Evolutionary conservation across 2,797 vertebrate species (phyloP).

Genomic region (Artibeus lituratus): DNA sequence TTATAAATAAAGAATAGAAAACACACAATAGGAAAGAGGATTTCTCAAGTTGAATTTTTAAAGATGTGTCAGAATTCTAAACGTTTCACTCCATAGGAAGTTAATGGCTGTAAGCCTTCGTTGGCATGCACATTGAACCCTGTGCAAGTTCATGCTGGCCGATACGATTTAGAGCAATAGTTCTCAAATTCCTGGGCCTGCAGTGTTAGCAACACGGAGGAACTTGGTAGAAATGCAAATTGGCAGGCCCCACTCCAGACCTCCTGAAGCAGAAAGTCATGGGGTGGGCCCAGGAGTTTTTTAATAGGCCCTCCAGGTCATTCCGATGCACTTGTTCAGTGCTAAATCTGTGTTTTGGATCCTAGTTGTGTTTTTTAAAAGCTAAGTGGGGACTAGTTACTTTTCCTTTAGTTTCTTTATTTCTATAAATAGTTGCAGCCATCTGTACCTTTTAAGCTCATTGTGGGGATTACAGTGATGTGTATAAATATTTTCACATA

Average conservation of each 20-base stretch:
- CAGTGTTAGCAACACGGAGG: not conserved
- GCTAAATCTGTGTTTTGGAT: not conserved
- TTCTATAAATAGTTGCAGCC: not conserved
- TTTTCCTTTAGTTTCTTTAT: not conserved
- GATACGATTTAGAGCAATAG: not conserved
- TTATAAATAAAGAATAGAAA: not conserved
- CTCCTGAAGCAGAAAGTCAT: not conserved
- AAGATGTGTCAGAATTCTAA: not conserved
- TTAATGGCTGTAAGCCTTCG: not conserved
- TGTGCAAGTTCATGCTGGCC: not conserved
- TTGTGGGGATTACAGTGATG: not conserved
- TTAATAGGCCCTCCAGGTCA: not conserved
- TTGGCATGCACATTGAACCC: not conserved
- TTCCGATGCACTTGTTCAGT: not conserved
- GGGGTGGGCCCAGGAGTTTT: not conserved
- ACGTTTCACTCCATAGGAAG: not conserved
- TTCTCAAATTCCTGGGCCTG: not conserved
- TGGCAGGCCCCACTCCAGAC: not conserved
- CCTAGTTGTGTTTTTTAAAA: not conserved
- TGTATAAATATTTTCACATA: not conserved
- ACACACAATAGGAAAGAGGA: not conserved
- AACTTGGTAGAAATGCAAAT: not conserved
- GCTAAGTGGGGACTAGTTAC: not conserved
- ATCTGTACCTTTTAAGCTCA: not conserved
- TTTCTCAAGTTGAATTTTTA: conserved; percentile 30